Conservation (phyloP, 2,888 invertebrate species). For the Pinctada fucata region DNA sequence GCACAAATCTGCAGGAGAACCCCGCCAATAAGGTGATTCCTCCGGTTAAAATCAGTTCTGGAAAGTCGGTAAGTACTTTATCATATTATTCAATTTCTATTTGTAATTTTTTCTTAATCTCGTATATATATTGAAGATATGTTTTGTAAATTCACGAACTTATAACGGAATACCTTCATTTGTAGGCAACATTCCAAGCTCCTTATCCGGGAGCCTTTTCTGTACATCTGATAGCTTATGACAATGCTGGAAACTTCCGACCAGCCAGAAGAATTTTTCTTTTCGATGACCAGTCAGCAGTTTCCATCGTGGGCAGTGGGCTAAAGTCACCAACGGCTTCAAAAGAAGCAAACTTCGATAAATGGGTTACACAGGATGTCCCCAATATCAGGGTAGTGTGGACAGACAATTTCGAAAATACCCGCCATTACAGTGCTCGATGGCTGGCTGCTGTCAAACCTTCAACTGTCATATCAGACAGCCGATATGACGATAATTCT, state of each 20-base stretch:
- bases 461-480: slow-evolving; percentile 4
- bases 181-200: no score
- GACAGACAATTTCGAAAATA: slow-evolving; percentile 45
- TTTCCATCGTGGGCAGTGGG: slow-evolving; percentile 18
- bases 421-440: slow-evolving; percentile 28
- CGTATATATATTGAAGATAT: no score
- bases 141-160: no score
- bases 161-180: no score
- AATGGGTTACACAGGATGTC: slow-evolving; percentile 44
- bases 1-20: slow-evolving; percentile 14
- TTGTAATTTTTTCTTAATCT: no score
- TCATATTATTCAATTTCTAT: no score
- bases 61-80: no score
- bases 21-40: background rate
- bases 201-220: slow-evolving; percentile 38
- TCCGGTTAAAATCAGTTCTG: background rate
- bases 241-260: slow-evolving; percentile 47
- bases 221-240: slow-evolving; percentile 31
- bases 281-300: slow-evolving; percentile 45
- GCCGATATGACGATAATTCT: no score
- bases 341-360: slow-evolving; percentile 17
- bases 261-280: slow-evolving; percentile 41
- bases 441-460: slow-evolving; percentile 43
- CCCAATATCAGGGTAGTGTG: slow-evolving; percentile 33
- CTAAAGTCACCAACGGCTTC: slow-evolving; percentile 29